phyloP scores from a whole-genome alignment of 2,113 vertebrate genomes.

The Coreoperca whiteheadi region DNA sequence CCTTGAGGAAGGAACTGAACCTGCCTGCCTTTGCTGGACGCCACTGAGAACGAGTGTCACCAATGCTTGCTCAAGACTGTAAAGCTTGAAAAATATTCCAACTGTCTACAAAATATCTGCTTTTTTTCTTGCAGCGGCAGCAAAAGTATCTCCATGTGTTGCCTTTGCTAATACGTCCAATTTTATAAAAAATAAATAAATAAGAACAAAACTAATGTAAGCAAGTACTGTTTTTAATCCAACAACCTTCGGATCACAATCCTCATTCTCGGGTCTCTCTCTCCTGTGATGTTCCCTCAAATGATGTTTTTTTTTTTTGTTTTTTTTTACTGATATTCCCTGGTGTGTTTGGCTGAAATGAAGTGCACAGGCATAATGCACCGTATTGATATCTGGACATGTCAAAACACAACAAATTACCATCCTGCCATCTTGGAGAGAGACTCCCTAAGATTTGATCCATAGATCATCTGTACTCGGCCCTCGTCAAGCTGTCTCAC shows the following conservation, averaged over 20 bases:
- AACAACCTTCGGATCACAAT: background rate
- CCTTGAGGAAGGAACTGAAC: background rate
- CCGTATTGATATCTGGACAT: conserved; percentile 67
- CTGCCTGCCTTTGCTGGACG: background rate
- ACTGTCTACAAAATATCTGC: background rate
- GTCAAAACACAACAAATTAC: conserved; percentile 71
- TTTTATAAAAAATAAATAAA: background rate
- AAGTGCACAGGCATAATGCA: conserved; percentile 69
- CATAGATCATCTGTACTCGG: conserved; percentile 72
- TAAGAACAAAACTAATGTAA: background rate
- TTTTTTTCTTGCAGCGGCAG: too few relatives aligned
- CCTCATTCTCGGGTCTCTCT: background rate
- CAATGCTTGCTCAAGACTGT: background rate
- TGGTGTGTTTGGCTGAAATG: conserved; percentile 49
- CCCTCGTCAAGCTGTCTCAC: conserved; percentile 71
- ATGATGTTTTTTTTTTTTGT: background rate
- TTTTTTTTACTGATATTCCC: conserved; percentile 14
- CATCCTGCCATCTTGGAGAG: conserved; percentile 46
- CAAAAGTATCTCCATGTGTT: too few relatives aligned
- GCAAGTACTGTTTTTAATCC: background rate
- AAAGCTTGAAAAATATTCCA: background rate
- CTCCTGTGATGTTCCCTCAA: background rate
- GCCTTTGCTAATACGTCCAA: background rate
- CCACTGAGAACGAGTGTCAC: background rate
- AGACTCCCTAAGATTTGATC: conserved; percentile 67